Conservation (phyloP, 2,888 invertebrate genomes). For the Acronicta psi region DNA sequence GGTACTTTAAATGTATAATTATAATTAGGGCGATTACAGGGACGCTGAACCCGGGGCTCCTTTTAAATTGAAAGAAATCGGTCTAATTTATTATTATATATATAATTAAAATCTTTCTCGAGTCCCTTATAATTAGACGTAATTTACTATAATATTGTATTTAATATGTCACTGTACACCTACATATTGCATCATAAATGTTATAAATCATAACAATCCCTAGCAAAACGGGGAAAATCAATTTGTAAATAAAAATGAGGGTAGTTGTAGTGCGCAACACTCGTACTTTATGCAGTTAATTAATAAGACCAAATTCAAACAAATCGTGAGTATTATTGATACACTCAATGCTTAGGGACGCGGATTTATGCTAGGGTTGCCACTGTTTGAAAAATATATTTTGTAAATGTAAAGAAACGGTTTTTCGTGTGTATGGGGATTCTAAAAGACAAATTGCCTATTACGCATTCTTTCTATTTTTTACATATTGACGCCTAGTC, state of each 20-base stretch:
- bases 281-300: conserved; percentile 83
- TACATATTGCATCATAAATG: not conserved
- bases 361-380: conserved; percentile 72
- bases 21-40: not conserved
- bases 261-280: conserved; percentile 54
- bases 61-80: too few species aligned
- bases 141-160: too few species aligned
- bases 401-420: not conserved
- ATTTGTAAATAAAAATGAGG: conserved; percentile 46
- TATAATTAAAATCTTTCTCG: too few species aligned
- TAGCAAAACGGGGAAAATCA: conserved; percentile 29
- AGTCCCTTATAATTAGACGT: too few species aligned
- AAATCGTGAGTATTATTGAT: conserved; percentile 85
- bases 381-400: conserved; percentile 19
- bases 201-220: conserved; percentile 2
- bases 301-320: conserved; percentile 88
- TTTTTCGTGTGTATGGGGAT: not conserved
- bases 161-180: too few species aligned
- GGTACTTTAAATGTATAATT: not conserved
- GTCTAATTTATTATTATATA: too few species aligned
- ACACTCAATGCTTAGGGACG: conserved; percentile 77
- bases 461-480: too few species aligned
- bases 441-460: too few species aligned
- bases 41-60: not conserved
- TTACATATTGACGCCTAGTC: too few species aligned